These are phyloP conservation scores for Ichneumon xanthorius DNA, from an alignment of 2,888 invertebrate species.

Conservation along the genomic window DNA sequence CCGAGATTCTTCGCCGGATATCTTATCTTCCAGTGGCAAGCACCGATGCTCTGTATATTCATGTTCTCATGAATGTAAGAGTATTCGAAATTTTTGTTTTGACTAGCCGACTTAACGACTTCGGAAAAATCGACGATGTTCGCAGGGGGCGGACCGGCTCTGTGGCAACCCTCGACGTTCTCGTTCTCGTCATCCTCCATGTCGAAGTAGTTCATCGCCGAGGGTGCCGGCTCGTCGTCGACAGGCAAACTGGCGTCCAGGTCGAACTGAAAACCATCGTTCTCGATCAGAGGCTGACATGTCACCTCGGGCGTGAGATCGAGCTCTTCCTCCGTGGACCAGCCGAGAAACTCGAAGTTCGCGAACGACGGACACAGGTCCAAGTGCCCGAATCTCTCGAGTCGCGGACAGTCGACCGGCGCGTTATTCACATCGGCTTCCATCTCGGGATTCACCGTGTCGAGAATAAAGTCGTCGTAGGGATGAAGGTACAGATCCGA, in stretches of 20 bases:
- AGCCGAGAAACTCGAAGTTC: constrained; percentile 87
- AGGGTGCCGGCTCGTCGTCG: constrained; percentile 56
- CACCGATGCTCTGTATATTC: constrained; percentile 90
- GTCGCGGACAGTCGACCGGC: background rate
- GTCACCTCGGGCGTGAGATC: constrained; percentile 20
- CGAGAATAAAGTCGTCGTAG: constrained; percentile 75
- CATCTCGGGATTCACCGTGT: constrained; percentile 50
- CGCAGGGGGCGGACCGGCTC: constrained; percentile 43
- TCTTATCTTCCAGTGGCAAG: constrained; percentile 92
- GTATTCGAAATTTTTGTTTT: constrained; percentile 74
- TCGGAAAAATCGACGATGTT: constrained; percentile 75
- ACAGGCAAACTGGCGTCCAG: constrained; percentile 76
- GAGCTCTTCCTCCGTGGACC: constrained; percentile 86
- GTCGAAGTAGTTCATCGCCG: constrained; percentile 64
- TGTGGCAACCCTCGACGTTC: constrained; percentile 62
- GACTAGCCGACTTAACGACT: constrained; percentile 60
- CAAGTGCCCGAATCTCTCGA: constrained; percentile 77
- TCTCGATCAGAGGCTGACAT: constrained; percentile 11
- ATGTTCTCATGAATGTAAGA: constrained; percentile 74
- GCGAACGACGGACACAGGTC: constrained; percentile 88
- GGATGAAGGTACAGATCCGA: constrained; percentile 71
- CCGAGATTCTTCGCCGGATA: constrained; percentile 83
- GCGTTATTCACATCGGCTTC: background rate
- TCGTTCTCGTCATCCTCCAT: constrained; percentile 63
- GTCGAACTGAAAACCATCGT: constrained; percentile 77